phyloP scores from a whole-genome alignment of 2,113 vertebrate species.

The Dipodomys spectabilis region DNA sequence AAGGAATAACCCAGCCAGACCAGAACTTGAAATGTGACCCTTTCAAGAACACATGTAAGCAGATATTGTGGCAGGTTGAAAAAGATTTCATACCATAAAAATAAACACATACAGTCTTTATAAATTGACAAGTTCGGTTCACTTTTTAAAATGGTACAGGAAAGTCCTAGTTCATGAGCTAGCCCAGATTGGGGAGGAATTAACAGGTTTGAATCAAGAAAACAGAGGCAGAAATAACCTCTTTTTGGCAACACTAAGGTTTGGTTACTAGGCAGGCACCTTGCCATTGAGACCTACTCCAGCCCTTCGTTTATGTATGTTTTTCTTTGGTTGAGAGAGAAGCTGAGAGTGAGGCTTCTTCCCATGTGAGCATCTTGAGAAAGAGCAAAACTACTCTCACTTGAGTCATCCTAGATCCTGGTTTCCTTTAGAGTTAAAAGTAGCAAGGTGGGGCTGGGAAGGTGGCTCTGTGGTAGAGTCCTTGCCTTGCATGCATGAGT shows the following conservation, averaged over 20 bases:
- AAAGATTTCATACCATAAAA: not conserved
- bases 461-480: too few species aligned
- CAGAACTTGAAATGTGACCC: not conserved
- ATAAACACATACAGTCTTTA: constrained; percentile 46
- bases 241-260: too few species aligned
- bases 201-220: not conserved
- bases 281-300: too few species aligned
- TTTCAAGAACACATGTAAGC: constrained; percentile 35
- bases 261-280: too few species aligned
- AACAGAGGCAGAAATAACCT: not conserved
- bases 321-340: too few species aligned
- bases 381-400: not conserved
- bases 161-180: not conserved
- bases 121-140: constrained; percentile 63
- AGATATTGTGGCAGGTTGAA: not conserved
- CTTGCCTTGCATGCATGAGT: too few species aligned
- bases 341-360: not conserved
- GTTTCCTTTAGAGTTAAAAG: not conserved
- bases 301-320: too few species aligned
- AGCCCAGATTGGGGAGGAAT: not conserved
- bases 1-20: constrained; percentile 80
- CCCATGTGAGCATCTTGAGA: not conserved
- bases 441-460: not conserved
- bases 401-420: not conserved
- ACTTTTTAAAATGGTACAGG: not conserved